Conservation (phyloP, 2,113 vertebrate genomes). For the Anolis carolinensis region DNA sequence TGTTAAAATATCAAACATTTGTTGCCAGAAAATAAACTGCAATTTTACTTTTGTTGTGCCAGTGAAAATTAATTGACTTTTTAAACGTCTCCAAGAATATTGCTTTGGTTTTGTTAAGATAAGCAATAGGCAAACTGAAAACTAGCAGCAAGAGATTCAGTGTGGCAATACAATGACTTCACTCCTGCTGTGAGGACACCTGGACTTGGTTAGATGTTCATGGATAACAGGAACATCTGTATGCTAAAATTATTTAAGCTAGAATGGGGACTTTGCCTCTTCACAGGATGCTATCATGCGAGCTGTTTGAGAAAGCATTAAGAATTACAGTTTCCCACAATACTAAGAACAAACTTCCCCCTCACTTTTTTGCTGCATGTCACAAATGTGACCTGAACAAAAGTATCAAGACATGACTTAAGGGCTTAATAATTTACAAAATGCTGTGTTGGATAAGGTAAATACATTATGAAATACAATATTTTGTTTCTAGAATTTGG, state of each 20-base stretch:
- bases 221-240: background rate
- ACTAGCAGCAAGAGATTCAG: conserved; percentile 13
- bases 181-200: background rate
- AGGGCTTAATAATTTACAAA: too few species aligned
- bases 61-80: background rate
- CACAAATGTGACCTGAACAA: background rate
- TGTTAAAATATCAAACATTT: background rate
- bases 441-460: too few species aligned
- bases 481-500: too few species aligned
- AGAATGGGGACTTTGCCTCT: background rate
- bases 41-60: background rate
- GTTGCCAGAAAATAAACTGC: background rate
- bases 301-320: conserved; percentile 22
- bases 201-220: conserved; percentile 25
- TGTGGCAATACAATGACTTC: background rate
- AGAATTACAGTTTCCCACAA: conserved; percentile 5
- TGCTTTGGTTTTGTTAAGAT: background rate
- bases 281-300: conserved; percentile 1
- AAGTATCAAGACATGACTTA: too few species aligned
- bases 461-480: too few species aligned
- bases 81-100: conserved; percentile 4
- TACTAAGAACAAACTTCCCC: background rate
- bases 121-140: background rate
- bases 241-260: conserved; percentile 35
- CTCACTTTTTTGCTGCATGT: background rate